Evolutionary conservation across 2,797 vertebrate species (phyloP).

Genomic region (Aselliscus stoliczkanus): DNA sequence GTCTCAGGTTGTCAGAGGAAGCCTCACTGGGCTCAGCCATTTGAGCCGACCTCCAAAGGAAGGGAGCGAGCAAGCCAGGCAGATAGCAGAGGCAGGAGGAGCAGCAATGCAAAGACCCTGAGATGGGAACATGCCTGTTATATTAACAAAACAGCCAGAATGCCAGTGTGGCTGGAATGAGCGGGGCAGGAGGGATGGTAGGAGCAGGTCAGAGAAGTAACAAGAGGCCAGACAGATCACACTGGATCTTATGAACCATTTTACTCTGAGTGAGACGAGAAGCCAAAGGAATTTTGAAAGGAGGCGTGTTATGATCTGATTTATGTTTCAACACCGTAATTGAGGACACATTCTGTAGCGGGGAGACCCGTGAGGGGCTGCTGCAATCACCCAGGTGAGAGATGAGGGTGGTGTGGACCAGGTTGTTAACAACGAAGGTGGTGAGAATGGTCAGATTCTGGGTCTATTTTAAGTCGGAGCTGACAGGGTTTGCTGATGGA

Average conservation of each 20-base stretch:
- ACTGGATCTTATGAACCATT: not conserved
- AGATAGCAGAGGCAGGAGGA: not conserved
- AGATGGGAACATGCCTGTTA: not conserved
- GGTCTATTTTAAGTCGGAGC: constrained; percentile 37
- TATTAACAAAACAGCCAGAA: not conserved
- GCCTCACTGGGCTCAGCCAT: not conserved
- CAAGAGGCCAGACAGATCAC: not conserved
- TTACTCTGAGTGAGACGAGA: not conserved
- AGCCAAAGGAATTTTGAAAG: not conserved
- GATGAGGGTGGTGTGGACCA: not conserved
- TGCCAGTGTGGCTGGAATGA: not conserved
- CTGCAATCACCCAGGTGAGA: constrained; percentile 11
- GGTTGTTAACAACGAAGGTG: not conserved
- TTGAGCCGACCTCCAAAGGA: not conserved
- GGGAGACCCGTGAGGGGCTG: not conserved
- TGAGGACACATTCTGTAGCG: not conserved
- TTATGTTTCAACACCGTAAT: not conserved
- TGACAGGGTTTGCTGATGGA: not conserved
- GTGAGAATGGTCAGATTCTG: not conserved
- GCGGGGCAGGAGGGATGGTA: fast-evolving
- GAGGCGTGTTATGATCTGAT: not conserved
- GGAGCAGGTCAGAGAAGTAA: not conserved
- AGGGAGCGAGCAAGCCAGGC: not conserved
- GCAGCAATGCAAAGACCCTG: not conserved
- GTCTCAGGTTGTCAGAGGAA: not conserved